Conservation (phyloP, 2,888 invertebrate species). For the Diarsia rubi region DNA sequence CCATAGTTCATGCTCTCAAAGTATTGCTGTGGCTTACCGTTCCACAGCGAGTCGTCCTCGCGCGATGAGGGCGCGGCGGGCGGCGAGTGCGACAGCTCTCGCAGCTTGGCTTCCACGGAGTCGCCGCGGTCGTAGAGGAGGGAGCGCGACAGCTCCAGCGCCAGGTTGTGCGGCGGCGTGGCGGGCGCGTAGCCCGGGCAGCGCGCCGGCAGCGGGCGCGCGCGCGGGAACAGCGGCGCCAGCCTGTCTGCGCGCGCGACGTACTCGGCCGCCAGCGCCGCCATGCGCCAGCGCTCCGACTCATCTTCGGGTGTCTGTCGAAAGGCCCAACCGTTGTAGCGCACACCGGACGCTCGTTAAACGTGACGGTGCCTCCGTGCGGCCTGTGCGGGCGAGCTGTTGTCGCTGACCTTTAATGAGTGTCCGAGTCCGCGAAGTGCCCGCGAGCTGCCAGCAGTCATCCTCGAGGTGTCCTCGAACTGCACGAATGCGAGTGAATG, state of each 20-base stretch:
- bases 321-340: slow-evolving; percentile 60
- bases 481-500: neutral
- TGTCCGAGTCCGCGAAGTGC: slow-evolving; percentile 61
- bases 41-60: slow-evolving; percentile 90
- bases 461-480: slow-evolving; percentile 20
- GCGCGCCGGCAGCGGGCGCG: slow-evolving; percentile 79
- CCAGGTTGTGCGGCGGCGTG: slow-evolving; percentile 71
- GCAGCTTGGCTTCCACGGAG: slow-evolving; percentile 69
- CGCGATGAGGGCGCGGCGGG: slow-evolving; percentile 79
- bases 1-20: slow-evolving; percentile 93
- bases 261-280: slow-evolving; percentile 80
- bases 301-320: slow-evolving; percentile 65
- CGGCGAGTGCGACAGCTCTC: slow-evolving; percentile 76
- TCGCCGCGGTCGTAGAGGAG: slow-evolving; percentile 66
- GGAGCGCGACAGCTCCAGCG: slow-evolving; percentile 74
- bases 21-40: slow-evolving; percentile 89
- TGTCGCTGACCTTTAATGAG: slow-evolving; percentile 60
- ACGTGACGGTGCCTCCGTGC: slow-evolving; percentile 48
- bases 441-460: slow-evolving; percentile 58
- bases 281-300: slow-evolving; percentile 53
- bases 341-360: slow-evolving; percentile 54
- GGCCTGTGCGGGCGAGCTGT: slow-evolving; percentile 49
- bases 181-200: slow-evolving; percentile 67
- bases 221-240: slow-evolving; percentile 79
- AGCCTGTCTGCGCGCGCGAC: slow-evolving; percentile 81